Evolutionary conservation across 2,797 vertebrate species (phyloP).

Genomic region (Pangasius sanitwongsei): DNA sequence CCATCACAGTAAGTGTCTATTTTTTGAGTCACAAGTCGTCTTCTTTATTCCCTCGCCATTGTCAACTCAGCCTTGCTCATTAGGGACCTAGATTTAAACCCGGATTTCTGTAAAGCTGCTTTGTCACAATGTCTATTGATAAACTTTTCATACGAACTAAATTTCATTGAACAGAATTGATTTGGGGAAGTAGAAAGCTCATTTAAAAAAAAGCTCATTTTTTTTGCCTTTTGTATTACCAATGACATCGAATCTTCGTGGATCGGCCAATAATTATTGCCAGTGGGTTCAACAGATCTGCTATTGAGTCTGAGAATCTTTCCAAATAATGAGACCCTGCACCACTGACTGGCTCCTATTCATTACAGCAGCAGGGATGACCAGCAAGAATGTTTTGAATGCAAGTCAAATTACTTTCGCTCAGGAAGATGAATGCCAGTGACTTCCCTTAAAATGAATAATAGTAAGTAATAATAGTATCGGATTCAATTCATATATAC

Average conservation of each 20-base stretch:
- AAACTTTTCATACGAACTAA: too few species aligned
- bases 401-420: constrained; percentile 1
- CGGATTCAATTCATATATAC: background rate
- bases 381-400: background rate
- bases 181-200: too few species aligned
- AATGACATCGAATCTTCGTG: too few species aligned
- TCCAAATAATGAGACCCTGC: constrained; percentile 19
- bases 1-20: background rate
- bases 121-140: background rate
- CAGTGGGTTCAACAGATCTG: background rate
- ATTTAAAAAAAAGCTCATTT: too few species aligned
- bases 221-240: too few species aligned
- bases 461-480: background rate
- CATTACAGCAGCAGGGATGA: constrained; percentile 8
- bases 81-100: background rate
- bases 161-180: too few species aligned
- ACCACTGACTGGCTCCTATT: background rate
- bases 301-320: constrained; percentile 8
- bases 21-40: background rate
- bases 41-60: background rate
- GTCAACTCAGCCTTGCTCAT: background rate
- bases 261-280: background rate
- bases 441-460: background rate
- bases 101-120: background rate
- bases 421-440: background rate